Evolutionary conservation across 2,797 vertebrate genomes (phyloP).

Genomic region (Falco berigora): DNA sequence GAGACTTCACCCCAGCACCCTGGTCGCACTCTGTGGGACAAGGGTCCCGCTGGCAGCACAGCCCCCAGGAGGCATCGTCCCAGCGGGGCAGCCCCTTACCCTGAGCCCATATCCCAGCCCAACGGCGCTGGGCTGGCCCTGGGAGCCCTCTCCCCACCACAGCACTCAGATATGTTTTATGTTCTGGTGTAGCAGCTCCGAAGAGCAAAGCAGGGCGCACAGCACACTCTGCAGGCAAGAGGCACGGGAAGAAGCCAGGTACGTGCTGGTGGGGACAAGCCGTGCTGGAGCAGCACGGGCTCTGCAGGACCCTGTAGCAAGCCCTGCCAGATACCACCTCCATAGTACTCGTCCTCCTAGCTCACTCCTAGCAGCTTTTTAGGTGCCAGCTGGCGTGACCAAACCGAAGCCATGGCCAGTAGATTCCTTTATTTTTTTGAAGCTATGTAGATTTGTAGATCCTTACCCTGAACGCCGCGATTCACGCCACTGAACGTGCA

Average conservation of each 20-base stretch:
- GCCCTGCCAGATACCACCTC: background rate
- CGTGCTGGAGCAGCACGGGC: background rate
- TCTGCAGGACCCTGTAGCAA: background rate
- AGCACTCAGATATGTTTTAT: background rate
- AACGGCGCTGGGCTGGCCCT: background rate
- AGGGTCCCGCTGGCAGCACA: background rate
- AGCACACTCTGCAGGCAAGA: slow-evolving; percentile 59
- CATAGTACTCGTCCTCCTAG: rapidly evolving
- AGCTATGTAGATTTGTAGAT: background rate
- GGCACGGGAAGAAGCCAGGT: slow-evolving; percentile 42
- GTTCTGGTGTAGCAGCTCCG: background rate
- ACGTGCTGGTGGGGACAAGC: background rate
- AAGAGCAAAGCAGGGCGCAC: slow-evolving; percentile 30
- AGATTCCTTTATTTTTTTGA: background rate
- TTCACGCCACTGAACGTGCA: rapidly evolving
- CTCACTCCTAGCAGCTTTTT: background rate
- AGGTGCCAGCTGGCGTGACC: background rate
- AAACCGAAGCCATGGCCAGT: background rate
- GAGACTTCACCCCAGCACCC: background rate
- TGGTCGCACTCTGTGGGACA: background rate
- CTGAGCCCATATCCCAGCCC: background rate
- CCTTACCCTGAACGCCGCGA: background rate
- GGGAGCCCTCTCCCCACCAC: background rate
- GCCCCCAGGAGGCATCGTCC: background rate
- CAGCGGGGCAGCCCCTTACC: background rate